Conservation (phyloP, 2,113 vertebrate species). For the Daphoenositta chrysoptera region DNA sequence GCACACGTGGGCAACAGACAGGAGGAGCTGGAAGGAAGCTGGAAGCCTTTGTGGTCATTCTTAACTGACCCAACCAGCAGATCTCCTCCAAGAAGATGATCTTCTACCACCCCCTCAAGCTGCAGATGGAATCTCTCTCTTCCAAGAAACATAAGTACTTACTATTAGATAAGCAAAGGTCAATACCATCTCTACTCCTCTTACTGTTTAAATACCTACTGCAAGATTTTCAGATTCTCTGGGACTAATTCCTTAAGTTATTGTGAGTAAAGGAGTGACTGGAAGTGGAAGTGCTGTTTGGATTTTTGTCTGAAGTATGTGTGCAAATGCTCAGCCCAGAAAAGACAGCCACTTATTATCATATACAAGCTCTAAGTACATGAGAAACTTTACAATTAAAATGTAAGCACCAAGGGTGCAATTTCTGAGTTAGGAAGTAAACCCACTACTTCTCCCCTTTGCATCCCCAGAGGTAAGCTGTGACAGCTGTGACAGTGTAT, state of each 20-base stretch:
- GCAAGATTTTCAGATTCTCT: not conserved
- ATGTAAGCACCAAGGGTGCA: not conserved
- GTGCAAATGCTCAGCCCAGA: not conserved
- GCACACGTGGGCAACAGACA: too few species aligned
- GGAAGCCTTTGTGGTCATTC: not conserved
- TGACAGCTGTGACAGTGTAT: not conserved
- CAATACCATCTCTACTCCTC: not conserved
- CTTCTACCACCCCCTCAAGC: not conserved
- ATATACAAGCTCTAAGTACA: not conserved
- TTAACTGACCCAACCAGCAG: not conserved
- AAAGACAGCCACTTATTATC: not conserved
- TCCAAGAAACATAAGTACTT: not conserved
- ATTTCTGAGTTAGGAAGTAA: not conserved
- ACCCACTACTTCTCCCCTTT: not conserved
- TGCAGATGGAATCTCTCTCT: not conserved
- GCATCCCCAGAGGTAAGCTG: not conserved
- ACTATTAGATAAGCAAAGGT: not conserved
- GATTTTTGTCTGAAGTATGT: not conserved
- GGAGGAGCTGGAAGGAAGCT: not conserved
- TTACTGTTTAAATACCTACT: not conserved
- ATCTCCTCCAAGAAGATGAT: not conserved
- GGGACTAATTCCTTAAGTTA: not conserved
- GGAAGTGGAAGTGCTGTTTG: not conserved
- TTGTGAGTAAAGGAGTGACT: not conserved
- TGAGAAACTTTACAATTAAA: not conserved